Evolutionary conservation across 1,140 invertebrate genomes (phyloP).

Genomic region (Halesus radiatus): DNA sequence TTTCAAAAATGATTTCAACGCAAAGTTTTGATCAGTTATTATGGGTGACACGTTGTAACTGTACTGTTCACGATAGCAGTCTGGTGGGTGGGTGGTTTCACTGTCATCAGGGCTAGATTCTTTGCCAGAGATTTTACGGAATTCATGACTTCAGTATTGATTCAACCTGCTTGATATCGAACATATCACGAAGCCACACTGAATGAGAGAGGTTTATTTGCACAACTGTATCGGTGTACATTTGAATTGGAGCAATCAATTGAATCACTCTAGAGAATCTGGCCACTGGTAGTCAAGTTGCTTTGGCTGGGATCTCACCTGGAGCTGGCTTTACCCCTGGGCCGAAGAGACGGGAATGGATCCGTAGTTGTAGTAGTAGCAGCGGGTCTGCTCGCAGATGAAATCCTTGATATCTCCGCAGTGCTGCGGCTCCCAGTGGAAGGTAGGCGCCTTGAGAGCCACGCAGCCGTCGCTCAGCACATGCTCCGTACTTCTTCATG

Average conservation of each 20-base stretch:
- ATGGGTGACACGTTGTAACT: constrained; percentile 14
- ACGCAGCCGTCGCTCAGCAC: constrained; percentile 80
- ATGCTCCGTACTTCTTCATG: constrained; percentile 69
- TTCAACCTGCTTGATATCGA: constrained; percentile 56
- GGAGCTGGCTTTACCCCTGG: constrained; percentile 82
- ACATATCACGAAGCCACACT: constrained; percentile 53
- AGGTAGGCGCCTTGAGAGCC: constrained; percentile 79
- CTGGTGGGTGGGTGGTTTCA: constrained; percentile 53
- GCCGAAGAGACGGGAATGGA: constrained; percentile 88
- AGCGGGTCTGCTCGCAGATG: constrained; percentile 89
- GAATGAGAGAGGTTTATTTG: constrained; percentile 37
- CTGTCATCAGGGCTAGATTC: constrained; percentile 57
- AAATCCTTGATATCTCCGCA: constrained; percentile 88
- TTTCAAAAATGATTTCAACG: too few species aligned
- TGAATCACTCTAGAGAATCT: constrained; percentile 54
- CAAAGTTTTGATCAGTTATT: too few species aligned
- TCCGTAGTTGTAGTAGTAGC: constrained; percentile 92
- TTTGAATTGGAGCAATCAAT: constrained; percentile 3
- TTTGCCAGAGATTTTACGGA: constrained; percentile 44
- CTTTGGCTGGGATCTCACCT: constrained; percentile 70
- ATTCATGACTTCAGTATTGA: constrained; percentile 47
- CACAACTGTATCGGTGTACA: constrained; percentile 29
- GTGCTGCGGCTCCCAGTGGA: constrained; percentile 85
- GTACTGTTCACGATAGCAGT: neutral
- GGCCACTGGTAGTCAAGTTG: constrained; percentile 55